Base-by-base conservation (phyloP, 2,888 invertebrate genomes). In the Eilema depressum region DNA sequence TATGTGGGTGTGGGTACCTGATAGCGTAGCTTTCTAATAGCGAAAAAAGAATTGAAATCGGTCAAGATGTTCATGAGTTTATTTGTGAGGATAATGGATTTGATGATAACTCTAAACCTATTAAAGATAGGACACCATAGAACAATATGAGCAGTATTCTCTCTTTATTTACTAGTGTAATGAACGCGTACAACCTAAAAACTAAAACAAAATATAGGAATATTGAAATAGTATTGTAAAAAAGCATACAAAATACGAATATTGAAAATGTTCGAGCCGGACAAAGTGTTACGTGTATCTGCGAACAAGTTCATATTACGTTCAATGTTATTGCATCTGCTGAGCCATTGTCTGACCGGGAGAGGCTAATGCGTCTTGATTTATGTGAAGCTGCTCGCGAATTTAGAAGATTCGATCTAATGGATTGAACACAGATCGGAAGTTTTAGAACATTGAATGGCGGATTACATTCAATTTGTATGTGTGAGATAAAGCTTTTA, bases 251-350 rank as follows among this genome's bases (percentile, higher is more conserved):
- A 59, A 7, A 8, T n/a, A 33, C 25, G 17, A 30, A 28, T 56
- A 56, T 65, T 65, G 53, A 8, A 65, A 56, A 65, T 30, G 12
- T 62, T 20, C 64, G 53, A 30, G 26, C 64, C 30, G 28, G 30
- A 63, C 26, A 26, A 30, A 65, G 23, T 33, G 57, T 30, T 65
- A 23, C 56, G 25, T 66, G 30, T 20, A 60, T 60, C 41, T 41
- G 41, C 20, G 66, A 66, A 66, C 60, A 28, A 60, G 41, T 41
- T 60, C 28, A 60, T 66, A 66, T 60, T 60, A 76, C 69, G 77
- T 70, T 72, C 65, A 76, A 72, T 76, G 77, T 75, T 79, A 79
- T 78, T 81, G 81, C 81, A 72, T 59, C 11, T 41, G 59, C 60
- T 26, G 26, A 30, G 66, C 60, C 65, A 73, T 75, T 72, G 72